A percentile compares a stretch with the other conserved stretches of the same genome.
Evolutionary conservation across 2,113 vertebrate genomes (phyloP).

Genomic region (Pygoscelis antarcticus): DNA sequence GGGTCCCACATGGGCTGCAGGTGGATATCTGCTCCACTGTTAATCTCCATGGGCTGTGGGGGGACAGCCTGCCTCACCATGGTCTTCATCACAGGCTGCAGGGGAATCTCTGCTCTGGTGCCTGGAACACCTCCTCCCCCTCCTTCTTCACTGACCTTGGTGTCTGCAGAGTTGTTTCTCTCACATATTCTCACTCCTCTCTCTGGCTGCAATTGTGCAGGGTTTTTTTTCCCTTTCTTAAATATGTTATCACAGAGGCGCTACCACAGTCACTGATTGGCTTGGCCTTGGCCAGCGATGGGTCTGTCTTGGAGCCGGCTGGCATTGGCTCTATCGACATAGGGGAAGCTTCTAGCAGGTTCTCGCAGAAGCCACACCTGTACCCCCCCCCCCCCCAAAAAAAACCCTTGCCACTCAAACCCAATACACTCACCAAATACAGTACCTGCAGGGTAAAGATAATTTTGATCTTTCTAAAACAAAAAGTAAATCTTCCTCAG

Average conservation of each 20-base stretch:
- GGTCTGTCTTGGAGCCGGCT: not conserved
- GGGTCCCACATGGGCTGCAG: not conserved
- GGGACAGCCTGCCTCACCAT: not conserved
- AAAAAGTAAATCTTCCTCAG: not conserved
- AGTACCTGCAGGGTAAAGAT: not conserved
- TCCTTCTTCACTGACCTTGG: not conserved
- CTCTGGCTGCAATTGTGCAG: not conserved
- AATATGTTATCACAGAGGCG: not conserved
- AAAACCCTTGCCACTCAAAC: not conserved
- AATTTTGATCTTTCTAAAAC: not conserved
- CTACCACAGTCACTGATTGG: not conserved
- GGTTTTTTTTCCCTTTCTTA: not conserved
- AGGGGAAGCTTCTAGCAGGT: not conserved
- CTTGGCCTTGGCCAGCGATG: not conserved
- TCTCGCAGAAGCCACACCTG: not conserved
- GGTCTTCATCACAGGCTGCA: not conserved
- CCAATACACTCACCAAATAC: not conserved
- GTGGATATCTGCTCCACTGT: not conserved
- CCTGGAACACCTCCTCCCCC: not conserved
- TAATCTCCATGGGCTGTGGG: not conserved
- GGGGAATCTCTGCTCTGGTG: not conserved
- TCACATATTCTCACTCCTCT: not conserved
- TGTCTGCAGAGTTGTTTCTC: not conserved
- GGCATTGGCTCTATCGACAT: not conserved
- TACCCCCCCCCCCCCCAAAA: rapidly evolving